Conservation (phyloP, 2,797 vertebrate species). For the Macropus fuliginosus region DNA sequence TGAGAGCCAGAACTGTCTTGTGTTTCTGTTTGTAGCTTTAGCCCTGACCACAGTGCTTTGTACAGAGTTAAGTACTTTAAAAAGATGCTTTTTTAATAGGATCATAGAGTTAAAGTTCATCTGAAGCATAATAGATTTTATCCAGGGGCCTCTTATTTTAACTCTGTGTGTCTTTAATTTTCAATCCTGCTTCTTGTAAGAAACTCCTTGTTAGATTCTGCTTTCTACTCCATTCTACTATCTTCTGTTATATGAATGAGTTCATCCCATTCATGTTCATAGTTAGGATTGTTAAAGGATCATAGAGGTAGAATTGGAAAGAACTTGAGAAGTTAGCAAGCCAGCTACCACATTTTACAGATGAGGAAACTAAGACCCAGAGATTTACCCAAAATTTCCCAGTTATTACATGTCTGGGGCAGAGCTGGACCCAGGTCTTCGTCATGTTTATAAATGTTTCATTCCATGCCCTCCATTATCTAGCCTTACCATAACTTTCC, state of each 20-base stretch:
- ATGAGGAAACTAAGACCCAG: not conserved
- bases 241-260: not conserved
- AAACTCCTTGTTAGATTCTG: not conserved
- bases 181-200: not conserved
- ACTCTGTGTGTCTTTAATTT: not conserved
- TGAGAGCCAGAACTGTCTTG: not conserved
- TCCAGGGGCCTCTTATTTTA: not conserved
- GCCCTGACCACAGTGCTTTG: not conserved
- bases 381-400: not conserved
- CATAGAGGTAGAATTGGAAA: not conserved
- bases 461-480: not conserved
- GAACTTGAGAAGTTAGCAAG: not conserved
- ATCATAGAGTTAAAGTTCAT: not conserved
- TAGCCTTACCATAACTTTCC: not conserved
- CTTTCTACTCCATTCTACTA: not conserved
- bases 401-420: not conserved
- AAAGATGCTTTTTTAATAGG: not conserved
- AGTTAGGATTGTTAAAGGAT: not conserved
- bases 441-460: not conserved
- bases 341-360: not conserved
- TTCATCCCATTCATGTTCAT: not conserved
- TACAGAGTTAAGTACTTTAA: not conserved
- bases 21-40: not conserved
- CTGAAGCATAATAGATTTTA: not conserved
- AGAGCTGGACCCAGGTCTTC: not conserved